Percentiles rank a stretch among this genome's conserved stretches.
phyloP scores from a whole-genome alignment of 35 echinoderm and acorn worm species.

The Acanthaster planci region DNA sequence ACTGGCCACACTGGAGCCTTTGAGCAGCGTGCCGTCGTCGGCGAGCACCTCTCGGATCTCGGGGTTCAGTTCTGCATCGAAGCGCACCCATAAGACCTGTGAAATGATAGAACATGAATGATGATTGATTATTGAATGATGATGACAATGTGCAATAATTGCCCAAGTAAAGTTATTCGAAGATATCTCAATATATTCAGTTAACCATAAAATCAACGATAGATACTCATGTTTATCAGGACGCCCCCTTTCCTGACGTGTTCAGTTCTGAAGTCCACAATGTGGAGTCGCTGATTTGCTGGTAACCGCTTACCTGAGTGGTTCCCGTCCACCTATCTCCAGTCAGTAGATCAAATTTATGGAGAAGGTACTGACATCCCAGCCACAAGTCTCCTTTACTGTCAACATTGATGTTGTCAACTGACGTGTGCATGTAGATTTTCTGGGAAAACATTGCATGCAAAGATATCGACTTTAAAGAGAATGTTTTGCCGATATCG shows the following conservation, averaged over 20 bases:
- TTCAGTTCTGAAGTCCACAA: no score
- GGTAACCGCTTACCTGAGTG: neutral
- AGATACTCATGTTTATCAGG: no score
- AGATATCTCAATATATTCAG: no score
- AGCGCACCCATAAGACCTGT: constrained; percentile 46
- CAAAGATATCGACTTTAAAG: neutral
- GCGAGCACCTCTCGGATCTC: constrained; percentile 56
- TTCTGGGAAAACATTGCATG: neutral
- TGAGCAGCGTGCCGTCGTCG: constrained; percentile 51
- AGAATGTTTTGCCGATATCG: no score
- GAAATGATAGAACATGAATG: neutral
- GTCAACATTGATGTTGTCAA: neutral
- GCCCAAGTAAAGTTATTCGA: no score
- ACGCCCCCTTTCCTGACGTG: no score
- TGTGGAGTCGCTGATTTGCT: no score
- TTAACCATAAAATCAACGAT: no score
- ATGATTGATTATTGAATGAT: no score
- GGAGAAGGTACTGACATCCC: neutral
- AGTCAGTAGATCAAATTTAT: neutral
- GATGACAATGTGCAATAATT: no score
- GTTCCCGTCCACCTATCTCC: constrained; percentile 37
- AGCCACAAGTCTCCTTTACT: neutral
- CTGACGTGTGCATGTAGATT: neutral
- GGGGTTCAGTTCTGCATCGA: constrained; percentile 48
- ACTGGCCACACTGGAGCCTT: constrained; percentile 60